Evolutionary conservation across 1,140 invertebrate species (phyloP).

Genomic region (Cryptotermes secundus): DNA sequence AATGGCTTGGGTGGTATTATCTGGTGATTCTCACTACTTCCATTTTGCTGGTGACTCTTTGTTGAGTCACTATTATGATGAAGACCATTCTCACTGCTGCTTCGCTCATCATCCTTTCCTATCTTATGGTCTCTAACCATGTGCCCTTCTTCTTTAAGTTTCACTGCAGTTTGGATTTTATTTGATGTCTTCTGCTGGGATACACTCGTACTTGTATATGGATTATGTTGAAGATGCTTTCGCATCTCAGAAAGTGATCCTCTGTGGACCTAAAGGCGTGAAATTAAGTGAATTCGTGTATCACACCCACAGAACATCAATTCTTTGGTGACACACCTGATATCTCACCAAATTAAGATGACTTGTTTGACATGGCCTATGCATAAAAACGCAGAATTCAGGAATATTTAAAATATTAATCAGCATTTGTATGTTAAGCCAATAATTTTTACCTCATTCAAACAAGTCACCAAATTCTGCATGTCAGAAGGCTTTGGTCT

Average conservation of each 20-base stretch:
- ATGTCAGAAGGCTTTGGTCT: too few relatives aligned
- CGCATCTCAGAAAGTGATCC: conserved; percentile 44
- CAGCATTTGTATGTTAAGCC: too few relatives aligned
- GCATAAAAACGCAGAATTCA: too few relatives aligned
- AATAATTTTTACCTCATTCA: too few relatives aligned
- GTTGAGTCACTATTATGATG: not conserved
- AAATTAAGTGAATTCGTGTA: not conserved
- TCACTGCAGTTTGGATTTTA: not conserved
- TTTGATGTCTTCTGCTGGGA: not conserved
- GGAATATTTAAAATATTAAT: too few relatives aligned
- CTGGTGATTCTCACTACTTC: conserved; percentile 36
- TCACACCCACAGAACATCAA: not conserved
- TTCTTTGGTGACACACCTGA: not conserved
- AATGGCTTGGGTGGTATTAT: conserved; percentile 68
- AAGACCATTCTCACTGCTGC: not conserved
- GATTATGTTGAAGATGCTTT: conserved; percentile 39
- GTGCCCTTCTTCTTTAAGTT: not conserved
- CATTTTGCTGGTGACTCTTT: conserved; percentile 37
- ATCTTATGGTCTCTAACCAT: not conserved
- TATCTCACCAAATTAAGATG: too few relatives aligned
- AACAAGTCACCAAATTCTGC: too few relatives aligned
- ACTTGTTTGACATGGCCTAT: too few relatives aligned
- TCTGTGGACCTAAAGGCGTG: conserved; percentile 43
- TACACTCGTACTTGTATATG: not conserved
- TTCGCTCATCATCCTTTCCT: not conserved